These are phyloP conservation scores for Gymnopithys bicolor DNA, from an alignment of 2,797 vertebrate genomes.

Conservation along the genomic window DNA sequence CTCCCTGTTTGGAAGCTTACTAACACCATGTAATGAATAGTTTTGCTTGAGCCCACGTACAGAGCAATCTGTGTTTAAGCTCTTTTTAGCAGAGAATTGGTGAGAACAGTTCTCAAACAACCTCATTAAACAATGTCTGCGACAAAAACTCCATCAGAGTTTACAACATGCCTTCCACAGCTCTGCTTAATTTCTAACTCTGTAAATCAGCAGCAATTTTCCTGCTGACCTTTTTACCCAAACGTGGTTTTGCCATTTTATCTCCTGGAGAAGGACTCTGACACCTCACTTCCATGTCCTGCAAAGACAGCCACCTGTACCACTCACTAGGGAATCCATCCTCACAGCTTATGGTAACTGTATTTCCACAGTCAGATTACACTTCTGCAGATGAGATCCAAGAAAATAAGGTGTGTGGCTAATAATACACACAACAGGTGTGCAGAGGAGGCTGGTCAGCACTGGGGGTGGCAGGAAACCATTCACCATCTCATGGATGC, in stretches of 20 bases:
- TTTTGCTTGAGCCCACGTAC: background rate
- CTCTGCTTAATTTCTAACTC: background rate
- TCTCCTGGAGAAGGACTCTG: background rate
- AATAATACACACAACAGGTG: fast-evolving
- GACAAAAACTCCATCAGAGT: background rate
- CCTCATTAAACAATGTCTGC: background rate
- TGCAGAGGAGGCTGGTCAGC: background rate
- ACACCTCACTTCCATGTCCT: background rate
- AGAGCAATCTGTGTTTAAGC: background rate
- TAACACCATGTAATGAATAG: background rate
- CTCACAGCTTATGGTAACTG: background rate
- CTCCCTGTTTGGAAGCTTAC: background rate
- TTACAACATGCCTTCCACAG: background rate
- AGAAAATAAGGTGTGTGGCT: background rate
- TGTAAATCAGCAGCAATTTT: background rate
- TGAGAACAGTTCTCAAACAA: background rate
- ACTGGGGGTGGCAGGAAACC: background rate
- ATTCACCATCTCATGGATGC: fast-evolving
- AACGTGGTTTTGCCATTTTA: background rate
- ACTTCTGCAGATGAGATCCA: background rate
- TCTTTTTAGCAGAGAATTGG: background rate
- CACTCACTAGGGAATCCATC: background rate
- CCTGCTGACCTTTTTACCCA: background rate
- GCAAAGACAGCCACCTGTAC: background rate
- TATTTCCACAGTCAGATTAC: background rate